Percentiles rank a stretch among this genome's conserved stretches.
These are phyloP conservation scores for Patella ulyssiponensis DNA, from an alignment of 2,888 invertebrate genomes.

Conservation along the genomic window DNA sequence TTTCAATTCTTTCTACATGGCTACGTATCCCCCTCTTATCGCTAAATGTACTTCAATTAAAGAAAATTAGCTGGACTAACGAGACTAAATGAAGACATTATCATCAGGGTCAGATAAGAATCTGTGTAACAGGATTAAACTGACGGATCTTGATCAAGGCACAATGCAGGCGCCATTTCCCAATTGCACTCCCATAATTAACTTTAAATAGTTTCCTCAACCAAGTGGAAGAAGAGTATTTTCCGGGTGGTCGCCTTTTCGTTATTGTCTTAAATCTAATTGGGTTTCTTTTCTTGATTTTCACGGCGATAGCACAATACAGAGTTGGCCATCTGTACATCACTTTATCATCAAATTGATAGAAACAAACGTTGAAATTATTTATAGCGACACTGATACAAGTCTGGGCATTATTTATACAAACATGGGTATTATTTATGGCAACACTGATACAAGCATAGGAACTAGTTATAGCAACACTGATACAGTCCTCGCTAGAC, in stretches of 20 bases:
- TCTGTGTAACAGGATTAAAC: neutral
- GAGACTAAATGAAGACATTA: constrained; percentile 24
- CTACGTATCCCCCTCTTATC: neutral
- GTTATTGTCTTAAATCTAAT: constrained; percentile 27
- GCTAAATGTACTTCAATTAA: neutral
- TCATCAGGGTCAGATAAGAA: constrained; percentile 13
- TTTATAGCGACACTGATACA: too few species aligned
- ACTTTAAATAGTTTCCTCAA: constrained; percentile 35
- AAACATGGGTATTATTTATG: too few species aligned
- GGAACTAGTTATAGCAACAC: too few species aligned
- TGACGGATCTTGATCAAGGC: neutral
- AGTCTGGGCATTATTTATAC: too few species aligned
- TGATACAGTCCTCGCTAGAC: too few species aligned
- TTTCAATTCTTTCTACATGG: constrained; percentile 5
- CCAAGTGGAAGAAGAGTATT: constrained; percentile 13
- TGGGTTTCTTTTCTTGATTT: constrained; percentile 19
- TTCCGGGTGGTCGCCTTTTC: constrained; percentile 9
- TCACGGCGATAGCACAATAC: constrained; percentile 19
- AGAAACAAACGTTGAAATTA: too few species aligned
- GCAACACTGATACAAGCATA: too few species aligned
- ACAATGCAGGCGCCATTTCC: neutral
- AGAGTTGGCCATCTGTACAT: constrained; percentile 16
- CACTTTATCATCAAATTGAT: too few species aligned
- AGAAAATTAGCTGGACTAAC: constrained; percentile 16
- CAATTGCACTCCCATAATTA: constrained; percentile 36